Evolutionary conservation across 1,140 invertebrate species (phyloP).

Genomic region (Musca domestica): DNA sequence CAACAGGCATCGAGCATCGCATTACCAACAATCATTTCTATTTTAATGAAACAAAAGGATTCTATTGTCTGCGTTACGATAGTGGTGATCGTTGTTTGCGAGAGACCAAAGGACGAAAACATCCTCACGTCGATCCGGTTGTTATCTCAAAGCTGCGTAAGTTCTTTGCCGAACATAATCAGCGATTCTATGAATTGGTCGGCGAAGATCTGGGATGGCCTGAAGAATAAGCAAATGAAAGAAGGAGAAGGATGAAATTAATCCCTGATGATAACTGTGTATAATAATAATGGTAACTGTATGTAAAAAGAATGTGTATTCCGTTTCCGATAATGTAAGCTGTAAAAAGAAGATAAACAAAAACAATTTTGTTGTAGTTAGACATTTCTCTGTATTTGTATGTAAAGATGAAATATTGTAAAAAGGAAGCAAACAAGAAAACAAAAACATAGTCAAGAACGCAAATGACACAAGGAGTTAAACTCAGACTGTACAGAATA

Average conservation of each 20-base stretch:
- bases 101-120: conserved; percentile 91
- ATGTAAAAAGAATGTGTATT: not conserved
- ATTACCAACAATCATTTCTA: conserved; percentile 91
- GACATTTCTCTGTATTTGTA: no score
- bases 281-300: not conserved
- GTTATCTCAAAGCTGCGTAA: conserved; percentile 84
- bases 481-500: no score
- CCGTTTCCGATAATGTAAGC: no score
- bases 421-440: no score
- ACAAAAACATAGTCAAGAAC: no score
- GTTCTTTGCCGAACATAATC: conserved; percentile 94
- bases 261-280: not conserved
- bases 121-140: conserved; percentile 80
- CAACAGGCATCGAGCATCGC: conserved; percentile 56
- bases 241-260: not conserved
- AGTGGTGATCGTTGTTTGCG: conserved; percentile 86
- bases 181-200: conserved; percentile 90
- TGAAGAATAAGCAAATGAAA: conserved; percentile 39
- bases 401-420: no score
- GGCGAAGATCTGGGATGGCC: conserved; percentile 79
- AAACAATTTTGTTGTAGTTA: no score
- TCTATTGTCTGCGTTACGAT: conserved; percentile 89
- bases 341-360: no score
- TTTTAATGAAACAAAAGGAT: conserved; percentile 95
- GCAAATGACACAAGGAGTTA: no score